Evolutionary conservation across 2,888 invertebrate species (phyloP).

Genomic region (Pasiphila rectangulata): DNA sequence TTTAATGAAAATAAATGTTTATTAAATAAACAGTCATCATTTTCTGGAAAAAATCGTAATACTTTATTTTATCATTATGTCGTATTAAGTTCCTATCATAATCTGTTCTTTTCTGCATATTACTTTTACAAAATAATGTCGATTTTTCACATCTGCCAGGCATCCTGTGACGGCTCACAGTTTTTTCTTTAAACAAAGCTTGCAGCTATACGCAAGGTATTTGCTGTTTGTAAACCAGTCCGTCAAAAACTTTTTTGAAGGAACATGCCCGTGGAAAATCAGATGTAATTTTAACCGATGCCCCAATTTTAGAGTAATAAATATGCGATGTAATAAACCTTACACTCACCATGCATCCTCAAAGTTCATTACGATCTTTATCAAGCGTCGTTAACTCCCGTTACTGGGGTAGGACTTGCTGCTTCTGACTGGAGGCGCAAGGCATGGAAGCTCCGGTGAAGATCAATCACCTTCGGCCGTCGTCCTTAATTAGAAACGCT

Average conservation of each 20-base stretch:
- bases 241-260: constrained; percentile 3
- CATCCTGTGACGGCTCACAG: no score
- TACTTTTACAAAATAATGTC: no score
- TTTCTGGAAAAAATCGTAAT: no score
- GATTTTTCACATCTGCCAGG: no score
- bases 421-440: no score
- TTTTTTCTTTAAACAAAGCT: no score
- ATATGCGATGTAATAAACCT: constrained; percentile 24
- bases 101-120: no score
- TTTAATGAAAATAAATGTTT: no score
- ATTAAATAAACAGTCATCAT: no score
- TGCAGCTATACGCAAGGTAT: not conserved
- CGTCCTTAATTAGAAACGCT: constrained; percentile 46
- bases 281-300: constrained; percentile 6
- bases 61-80: no score
- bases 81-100: no score
- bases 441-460: constrained; percentile 33
- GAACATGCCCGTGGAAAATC: not conserved
- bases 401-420: constrained; percentile 39
- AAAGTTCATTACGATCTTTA: constrained; percentile 33
- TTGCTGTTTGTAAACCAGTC: not conserved
- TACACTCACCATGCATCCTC: constrained; percentile 25
- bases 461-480: constrained; percentile 43
- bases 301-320: constrained; percentile 7
- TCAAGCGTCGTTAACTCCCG: constrained; percentile 44